Conservation (phyloP, 2,113 vertebrate genomes). For the Mastomys natalensis region DNA sequence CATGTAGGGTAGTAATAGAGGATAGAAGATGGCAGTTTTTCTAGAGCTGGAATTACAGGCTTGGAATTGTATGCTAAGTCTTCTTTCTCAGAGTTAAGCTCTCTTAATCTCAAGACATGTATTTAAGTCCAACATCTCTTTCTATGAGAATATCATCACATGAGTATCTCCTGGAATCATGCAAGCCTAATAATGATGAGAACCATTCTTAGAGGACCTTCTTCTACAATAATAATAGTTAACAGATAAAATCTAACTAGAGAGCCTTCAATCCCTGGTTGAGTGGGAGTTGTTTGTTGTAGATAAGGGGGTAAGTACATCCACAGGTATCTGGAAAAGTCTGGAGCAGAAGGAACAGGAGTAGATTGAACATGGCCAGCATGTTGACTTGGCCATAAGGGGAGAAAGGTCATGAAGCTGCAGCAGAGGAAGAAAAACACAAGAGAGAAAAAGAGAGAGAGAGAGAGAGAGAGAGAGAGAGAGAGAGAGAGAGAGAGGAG, state of each 20-base stretch:
- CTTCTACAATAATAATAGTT: not conserved
- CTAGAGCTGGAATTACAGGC: not conserved
- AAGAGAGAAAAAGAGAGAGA: not conserved
- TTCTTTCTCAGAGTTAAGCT: not conserved
- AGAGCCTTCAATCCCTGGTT: not conserved
- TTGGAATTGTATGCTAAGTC: not conserved
- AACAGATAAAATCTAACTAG: not conserved
- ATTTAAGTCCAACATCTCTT: too few species aligned
- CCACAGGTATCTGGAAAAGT: not conserved
- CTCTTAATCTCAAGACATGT: not conserved
- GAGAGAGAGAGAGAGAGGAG: too few species aligned
- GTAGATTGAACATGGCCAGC: not conserved
- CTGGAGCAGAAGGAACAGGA: not conserved
- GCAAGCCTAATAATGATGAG: not conserved
- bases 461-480: not conserved
- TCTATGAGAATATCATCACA: not conserved
- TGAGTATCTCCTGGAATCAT: not conserved
- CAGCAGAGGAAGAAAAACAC: not conserved
- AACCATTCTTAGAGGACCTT: too few species aligned
- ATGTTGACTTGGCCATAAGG: not conserved
- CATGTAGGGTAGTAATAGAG: not conserved
- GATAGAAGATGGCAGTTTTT: too few species aligned
- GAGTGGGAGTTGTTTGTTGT: not conserved
- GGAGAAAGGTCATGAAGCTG: not conserved
- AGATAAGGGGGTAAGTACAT: not conserved